Base-by-base conservation (phyloP, 1,140 invertebrate genomes). In the Saccostrea echinata region DNA sequence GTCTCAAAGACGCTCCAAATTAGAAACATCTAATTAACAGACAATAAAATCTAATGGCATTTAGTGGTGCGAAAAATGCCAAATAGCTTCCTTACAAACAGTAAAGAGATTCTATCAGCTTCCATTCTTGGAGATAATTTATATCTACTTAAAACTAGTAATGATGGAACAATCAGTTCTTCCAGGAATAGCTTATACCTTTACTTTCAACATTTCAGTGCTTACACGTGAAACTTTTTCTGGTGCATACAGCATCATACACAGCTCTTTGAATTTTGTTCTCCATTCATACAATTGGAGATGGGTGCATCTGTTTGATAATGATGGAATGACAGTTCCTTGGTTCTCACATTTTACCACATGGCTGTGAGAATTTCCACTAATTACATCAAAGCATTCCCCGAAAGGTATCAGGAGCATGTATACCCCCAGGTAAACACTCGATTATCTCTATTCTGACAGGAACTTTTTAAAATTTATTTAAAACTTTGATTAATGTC, bases 341-440 rank as follows among this genome's bases (percentile, higher is more conserved):
- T 64, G 57, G 24, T 64, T 64, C 57, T 64, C 21, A 21, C 16
- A 9, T 21, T 64, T 21, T 21, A 24, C 43, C 57, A 64, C 57
- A 24, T 64, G 57, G 57, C 21, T 21, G 21, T 64, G 57, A 11
- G 57, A 64, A 64, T 64, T 64, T 24, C 57, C 57, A 21, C 21
- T 64, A 64, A 64, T 64, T 64, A 64, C 57, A 64, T 64, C 57
- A 64, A 64, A 64, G 57, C 57, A 64, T 64, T 64, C 57, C 57
- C 24, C 21, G 57, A 64, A 64, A 21, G 21, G 57, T 24, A 64
- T 21, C 57, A 64, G 8, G 21, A 64, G 21, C 57, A 9, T 21
- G 57, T 24, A 24, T 24, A n/a, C 57, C 57, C 57, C 3, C 8
- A n/a, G 57, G 57, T 64, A 21, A 64, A 21, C 18, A 64, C 24